Evolutionary conservation across 2,888 invertebrate genomes (phyloP).

Genomic region (Lycophotia porphyrea): DNA sequence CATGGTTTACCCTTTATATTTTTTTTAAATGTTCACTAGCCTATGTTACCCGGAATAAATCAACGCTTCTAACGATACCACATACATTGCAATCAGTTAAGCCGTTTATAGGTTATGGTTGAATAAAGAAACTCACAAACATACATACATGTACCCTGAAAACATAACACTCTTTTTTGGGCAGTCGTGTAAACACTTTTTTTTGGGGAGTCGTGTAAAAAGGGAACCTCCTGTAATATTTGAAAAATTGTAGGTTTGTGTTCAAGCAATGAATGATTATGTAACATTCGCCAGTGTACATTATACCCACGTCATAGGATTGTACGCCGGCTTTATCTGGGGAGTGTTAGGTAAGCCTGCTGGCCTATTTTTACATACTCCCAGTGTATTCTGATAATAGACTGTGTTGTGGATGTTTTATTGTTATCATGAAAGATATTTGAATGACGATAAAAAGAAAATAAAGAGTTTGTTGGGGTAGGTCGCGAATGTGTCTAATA

Average conservation of each 20-base stretch:
- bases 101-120: no score
- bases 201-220: no score
- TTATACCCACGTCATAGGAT: slow-evolving; percentile 22
- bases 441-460: neutral
- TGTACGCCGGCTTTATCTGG: neutral
- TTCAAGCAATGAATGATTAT: slow-evolving; percentile 6
- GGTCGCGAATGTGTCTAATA: neutral
- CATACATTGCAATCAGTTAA: no score
- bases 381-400: neutral
- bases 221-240: neutral
- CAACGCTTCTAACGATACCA: no score
- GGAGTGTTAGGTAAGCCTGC: slow-evolving; percentile 11
- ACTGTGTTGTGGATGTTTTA: neutral
- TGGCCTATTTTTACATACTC: slow-evolving; percentile 14
- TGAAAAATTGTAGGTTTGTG: slow-evolving; percentile 12
- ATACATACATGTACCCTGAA: no score
- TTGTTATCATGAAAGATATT: neutral
- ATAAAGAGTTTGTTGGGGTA: neutral
- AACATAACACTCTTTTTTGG: no score
- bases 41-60: no score
- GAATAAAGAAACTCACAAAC: no score
- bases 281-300: slow-evolving; percentile 12
- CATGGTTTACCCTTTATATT: no score
- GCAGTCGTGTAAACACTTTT: no score
- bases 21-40: no score